Evolutionary conservation across 1,140 invertebrate species (phyloP).

Genomic region (Pygmarrhopalites habei): DNA sequence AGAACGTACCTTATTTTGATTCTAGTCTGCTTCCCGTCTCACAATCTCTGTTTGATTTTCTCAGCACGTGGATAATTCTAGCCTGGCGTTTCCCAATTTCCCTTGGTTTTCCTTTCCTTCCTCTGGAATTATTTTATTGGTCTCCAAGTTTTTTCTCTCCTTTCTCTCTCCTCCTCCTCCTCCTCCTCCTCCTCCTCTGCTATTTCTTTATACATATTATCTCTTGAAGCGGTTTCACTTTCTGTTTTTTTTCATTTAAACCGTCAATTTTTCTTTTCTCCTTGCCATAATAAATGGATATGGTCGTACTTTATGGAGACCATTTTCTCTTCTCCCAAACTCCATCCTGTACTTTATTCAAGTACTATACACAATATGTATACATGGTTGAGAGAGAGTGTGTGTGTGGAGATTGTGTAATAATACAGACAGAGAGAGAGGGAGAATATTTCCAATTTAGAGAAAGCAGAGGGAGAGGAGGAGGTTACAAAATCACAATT

Average conservation of each 20-base stretch:
- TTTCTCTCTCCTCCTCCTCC: not conserved
- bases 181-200: not conserved
- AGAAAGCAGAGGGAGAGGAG: too few relatives aligned
- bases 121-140: conserved; percentile 18
- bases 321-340: not conserved
- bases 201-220: not conserved
- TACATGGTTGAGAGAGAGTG: too few relatives aligned
- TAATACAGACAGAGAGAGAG: too few relatives aligned
- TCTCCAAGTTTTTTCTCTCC: conserved; percentile 10
- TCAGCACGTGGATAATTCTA: conserved; percentile 18
- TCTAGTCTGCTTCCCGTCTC: not conserved
- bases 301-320: conserved; percentile 10
- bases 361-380: too few relatives aligned
- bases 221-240: not conserved
- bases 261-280: conserved; percentile 13
- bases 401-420: too few relatives aligned
- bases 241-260: conserved; percentile 8
- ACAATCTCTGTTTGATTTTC: conserved; percentile 17
- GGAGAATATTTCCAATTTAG: too few relatives aligned
- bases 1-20: conserved; percentile 17
- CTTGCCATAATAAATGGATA: conserved; percentile 11
- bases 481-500: too few relatives aligned
- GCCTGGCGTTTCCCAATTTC: conserved; percentile 7
- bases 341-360: too few relatives aligned
- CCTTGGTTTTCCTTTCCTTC: conserved; percentile 7